Base-by-base conservation (phyloP, 1,140 invertebrate species). In the Drosophila albomicans region DNA sequence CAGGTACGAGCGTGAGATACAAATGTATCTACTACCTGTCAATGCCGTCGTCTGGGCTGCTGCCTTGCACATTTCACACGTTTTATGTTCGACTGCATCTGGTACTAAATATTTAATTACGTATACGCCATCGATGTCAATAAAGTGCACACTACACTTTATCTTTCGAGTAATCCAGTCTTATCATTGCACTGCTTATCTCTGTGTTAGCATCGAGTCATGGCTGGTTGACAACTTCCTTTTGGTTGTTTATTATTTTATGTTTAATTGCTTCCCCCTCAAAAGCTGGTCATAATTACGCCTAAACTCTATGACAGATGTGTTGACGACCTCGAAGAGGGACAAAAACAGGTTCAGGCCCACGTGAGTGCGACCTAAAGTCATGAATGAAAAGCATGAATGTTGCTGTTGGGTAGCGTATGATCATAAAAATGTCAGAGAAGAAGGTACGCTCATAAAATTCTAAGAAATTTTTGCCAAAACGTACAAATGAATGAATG, bases 1-100 rank as follows among this genome's bases (percentile, higher is more conserved):
- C 84, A 87, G 82, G 84, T 88, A 86, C 79, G 70, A 79, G 75
- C 71, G 67, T 82, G 79, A 86, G 84, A 79, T 88, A 87, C 77
- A 88, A 88, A 80, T 78, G 76, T 80, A 88, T 80, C 80, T 87
- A 72, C 77, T 80, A 84, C 80, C 84, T 88, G 85, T 63, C 69
- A 25, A 15, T 41, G 56, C 56, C 6, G 28, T 15, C 30, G 46
- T 25, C 48, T 49, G 48, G 20, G 65, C 63, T 67, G 64, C 58
- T 77, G 66, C 51, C 63, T 58, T 78, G 67, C 75, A 62, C 81
- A 88, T 79, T 82, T 88, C 79, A 88, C 82, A 87, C 82, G 75
- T 87, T 82, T n/a, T 49, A 35, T 38, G 10, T 32, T 32, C 30
- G 30, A 5, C 30, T 57, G 54, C 30, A 49, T 62, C 46, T 62